Conservation (phyloP, 1,140 invertebrate species). For the Drosophila kikkawai region DNA sequence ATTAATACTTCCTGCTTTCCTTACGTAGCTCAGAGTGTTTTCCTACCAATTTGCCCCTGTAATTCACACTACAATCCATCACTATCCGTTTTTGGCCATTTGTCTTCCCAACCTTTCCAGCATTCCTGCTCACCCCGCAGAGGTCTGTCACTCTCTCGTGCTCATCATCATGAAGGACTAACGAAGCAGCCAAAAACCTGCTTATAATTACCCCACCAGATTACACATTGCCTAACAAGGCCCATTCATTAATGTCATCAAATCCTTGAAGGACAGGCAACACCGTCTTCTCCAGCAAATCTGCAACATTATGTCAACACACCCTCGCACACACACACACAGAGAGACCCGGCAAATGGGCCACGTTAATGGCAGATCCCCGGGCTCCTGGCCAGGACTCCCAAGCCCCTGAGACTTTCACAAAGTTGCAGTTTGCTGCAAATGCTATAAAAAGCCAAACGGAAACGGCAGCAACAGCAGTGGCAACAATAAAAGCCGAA, state of each 20-base stretch:
- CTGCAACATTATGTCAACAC: constrained; percentile 76
- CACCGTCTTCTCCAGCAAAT: constrained; percentile 51
- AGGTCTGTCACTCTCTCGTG: background rate
- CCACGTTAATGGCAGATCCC: constrained; percentile 57
- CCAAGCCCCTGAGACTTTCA: constrained; percentile 20
- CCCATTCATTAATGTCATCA: constrained; percentile 77
- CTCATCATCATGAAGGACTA: constrained; percentile 21
- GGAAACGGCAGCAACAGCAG: constrained; percentile 40
- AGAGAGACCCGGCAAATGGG: constrained; percentile 39
- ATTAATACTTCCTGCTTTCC: background rate
- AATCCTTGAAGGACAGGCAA: constrained; percentile 57
- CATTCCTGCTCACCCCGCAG: background rate
- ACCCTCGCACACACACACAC: constrained; percentile 31
- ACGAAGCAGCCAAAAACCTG: constrained; percentile 48
- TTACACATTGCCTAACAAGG: constrained; percentile 72
- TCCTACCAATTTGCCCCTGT: background rate
- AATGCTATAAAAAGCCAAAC: constrained; percentile 68
- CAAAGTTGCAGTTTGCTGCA: constrained; percentile 72
- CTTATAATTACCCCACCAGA: constrained; percentile 72
- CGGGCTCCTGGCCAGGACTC: background rate
- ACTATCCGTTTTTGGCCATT: constrained; percentile 23
- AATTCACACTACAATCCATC: constrained; percentile 24
- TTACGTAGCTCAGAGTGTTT: too few relatives aligned
- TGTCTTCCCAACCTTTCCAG: constrained; percentile 14
- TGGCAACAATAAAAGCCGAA: constrained; percentile 50